Evolutionary conservation across 92 coral and sea anemone species (phyloP).

Genomic region (Hydrozoanthus gracilis): DNA sequence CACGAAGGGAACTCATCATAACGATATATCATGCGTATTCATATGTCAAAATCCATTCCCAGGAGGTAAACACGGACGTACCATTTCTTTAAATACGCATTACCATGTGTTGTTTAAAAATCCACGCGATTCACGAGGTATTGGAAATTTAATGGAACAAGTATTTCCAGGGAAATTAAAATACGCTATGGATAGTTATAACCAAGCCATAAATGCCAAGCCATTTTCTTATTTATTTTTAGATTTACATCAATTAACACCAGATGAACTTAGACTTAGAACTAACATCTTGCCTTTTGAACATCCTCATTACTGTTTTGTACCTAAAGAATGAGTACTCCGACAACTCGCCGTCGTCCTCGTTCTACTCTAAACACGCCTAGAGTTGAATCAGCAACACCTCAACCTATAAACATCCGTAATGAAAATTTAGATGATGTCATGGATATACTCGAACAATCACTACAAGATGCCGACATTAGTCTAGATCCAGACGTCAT

Average conservation of each 20-base stretch:
- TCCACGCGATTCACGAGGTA: background rate
- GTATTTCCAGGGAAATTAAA: background rate
- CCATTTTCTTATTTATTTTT: slow-evolving; percentile 5
- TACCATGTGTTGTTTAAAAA: background rate
- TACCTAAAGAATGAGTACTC: too few relatives aligned
- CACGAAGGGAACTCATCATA: background rate
- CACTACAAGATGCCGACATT: too few relatives aligned
- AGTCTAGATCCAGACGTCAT: too few relatives aligned
- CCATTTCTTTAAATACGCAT: background rate
- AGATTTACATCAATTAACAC: background rate
- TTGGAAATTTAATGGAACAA: background rate
- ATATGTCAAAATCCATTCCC: background rate
- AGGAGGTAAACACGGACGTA: background rate
- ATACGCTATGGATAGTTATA: background rate
- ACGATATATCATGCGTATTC: background rate
- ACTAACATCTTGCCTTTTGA: background rate
- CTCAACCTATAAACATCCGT: too few relatives aligned
- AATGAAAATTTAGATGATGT: too few relatives aligned
- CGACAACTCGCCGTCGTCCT: too few relatives aligned
- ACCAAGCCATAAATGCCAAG: background rate
- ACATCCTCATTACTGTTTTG: too few relatives aligned
- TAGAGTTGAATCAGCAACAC: too few relatives aligned
- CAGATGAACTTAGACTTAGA: background rate
- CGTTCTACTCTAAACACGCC: too few relatives aligned
- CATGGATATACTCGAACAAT: too few relatives aligned